Conservation (phyloP, 2,888 invertebrate genomes). For the Brenthis daphne region DNA sequence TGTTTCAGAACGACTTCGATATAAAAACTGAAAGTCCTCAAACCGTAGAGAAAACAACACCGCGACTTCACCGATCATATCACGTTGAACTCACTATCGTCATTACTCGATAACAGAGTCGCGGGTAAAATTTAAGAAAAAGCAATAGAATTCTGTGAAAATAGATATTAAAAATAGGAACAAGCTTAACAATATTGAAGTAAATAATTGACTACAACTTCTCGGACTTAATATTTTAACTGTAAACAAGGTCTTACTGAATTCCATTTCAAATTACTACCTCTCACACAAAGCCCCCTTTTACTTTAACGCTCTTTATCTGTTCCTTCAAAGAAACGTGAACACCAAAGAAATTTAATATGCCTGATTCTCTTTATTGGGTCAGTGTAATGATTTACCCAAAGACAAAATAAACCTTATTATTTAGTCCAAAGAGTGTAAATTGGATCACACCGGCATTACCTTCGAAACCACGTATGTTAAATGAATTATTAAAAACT, state of each 20-base stretch:
- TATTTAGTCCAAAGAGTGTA: not conserved
- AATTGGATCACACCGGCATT: not conserved
- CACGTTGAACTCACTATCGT: too few species aligned
- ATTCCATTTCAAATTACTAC: conserved; percentile 28
- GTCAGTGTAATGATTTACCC: conserved; percentile 22
- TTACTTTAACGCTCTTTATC: conserved; percentile 29
- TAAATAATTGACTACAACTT: too few species aligned
- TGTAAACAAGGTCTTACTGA: not conserved
- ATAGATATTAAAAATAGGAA: too few species aligned
- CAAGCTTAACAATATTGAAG: too few species aligned
- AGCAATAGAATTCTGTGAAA: too few species aligned
- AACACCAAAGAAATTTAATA: conserved; percentile 36
- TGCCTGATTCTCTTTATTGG: conserved; percentile 28
- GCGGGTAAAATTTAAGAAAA: too few species aligned
- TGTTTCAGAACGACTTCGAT: too few species aligned
- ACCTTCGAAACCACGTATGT: not conserved
- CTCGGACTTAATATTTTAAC: conserved; percentile 3
- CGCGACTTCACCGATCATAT: too few species aligned
- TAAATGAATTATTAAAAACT: conserved; percentile 13
- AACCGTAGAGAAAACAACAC: too few species aligned
- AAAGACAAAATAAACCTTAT: not conserved
- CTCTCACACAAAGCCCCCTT: conserved; percentile 26
- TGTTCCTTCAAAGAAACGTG: conserved; percentile 33
- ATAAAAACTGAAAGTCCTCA: too few species aligned
- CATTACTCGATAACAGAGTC: too few species aligned